Base-by-base conservation (phyloP, 2,797 vertebrate genomes). In the Menidia menidia region DNA sequence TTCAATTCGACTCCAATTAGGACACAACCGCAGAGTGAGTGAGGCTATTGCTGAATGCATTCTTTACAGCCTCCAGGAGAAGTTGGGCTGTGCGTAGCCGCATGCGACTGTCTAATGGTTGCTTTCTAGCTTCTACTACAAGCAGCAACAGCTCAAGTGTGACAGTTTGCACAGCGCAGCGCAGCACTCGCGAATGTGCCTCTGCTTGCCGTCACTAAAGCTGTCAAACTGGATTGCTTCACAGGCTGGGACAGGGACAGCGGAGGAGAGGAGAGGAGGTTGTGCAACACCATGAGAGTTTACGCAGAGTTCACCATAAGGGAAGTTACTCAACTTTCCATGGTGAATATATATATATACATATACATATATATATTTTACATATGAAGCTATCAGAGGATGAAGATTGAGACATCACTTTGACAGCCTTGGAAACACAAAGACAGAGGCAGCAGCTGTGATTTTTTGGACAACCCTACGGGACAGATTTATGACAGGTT, bases 171-270 rank as follows among this genome's bases (percentile, higher is more conserved):
- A 65, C 62, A 66, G 67, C 32, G 39, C 11, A 61, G 60, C 7
- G 2, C 13, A 39, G 31, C 65, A 44, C 44, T 69, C 50, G 43
- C 69, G 65, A 84, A 89, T 88, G 77, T 83, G 89, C 74, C 87
- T 78, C 80, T 77, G 85, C 84, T 79, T 87, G 88, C 79, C 35
- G 16, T 72, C 81, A 74, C 80, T 76, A 64, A 90, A 90, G 89
- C 86, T 71, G 89, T 91, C 83, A 81, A 83, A 91, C 92, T 85
- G 80, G 87, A 88, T 92, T 86, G 82, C 78, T 80, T 68, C 68
- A 30, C 88, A 78, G 82, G 84, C 75, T 11, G 11, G 60, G 72
- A 81, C 85, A 76, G 67, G 68, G 85, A 81, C 60, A 43, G 60
- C 47, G 8, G 52, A 57, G 9, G 41, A 48, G 43, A 59, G 31